These are phyloP conservation scores for Apis mellifera DNA, from an alignment of 1,140 invertebrate species.

Conservation along the genomic window DNA sequence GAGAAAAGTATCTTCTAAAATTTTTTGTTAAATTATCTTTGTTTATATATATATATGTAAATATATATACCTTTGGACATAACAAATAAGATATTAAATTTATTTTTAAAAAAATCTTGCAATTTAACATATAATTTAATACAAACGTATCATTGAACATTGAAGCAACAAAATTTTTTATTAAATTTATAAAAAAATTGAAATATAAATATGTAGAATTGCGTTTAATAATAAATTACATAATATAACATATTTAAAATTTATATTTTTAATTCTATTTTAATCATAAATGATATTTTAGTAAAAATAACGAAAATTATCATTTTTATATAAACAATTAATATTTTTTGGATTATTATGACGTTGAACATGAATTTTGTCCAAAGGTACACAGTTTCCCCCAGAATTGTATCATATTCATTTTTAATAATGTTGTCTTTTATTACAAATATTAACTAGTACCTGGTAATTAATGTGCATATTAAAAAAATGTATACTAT, in stretches of 20 bases:
- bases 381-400: constrained; percentile 25
- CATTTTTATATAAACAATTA: constrained; percentile 3
- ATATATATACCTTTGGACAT: constrained; percentile 21
- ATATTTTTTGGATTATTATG: neutral
- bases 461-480: constrained; percentile 40
- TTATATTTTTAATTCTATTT: constrained; percentile 15
- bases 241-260: constrained; percentile 9
- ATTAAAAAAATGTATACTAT: constrained; percentile 19
- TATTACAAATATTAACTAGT: constrained; percentile 42
- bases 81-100: neutral
- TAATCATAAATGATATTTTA: constrained; percentile 11
- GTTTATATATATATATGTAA: neutral
- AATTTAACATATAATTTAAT: neutral
- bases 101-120: neutral
- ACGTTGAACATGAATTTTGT: neutral
- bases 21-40: neutral
- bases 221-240: constrained; percentile 1
- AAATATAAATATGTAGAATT: neutral
- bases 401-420: constrained; percentile 18
- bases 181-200: constrained; percentile 25
- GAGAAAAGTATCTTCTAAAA: neutral
- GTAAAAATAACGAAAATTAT: constrained; percentile 9
- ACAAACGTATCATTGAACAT: neutral
- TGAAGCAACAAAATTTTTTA: constrained; percentile 9
- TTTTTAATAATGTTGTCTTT: constrained; percentile 10